These are phyloP conservation scores for Clarias pachynema DNA, from an alignment of 2,797 vertebrate species.

Conservation along the genomic window DNA sequence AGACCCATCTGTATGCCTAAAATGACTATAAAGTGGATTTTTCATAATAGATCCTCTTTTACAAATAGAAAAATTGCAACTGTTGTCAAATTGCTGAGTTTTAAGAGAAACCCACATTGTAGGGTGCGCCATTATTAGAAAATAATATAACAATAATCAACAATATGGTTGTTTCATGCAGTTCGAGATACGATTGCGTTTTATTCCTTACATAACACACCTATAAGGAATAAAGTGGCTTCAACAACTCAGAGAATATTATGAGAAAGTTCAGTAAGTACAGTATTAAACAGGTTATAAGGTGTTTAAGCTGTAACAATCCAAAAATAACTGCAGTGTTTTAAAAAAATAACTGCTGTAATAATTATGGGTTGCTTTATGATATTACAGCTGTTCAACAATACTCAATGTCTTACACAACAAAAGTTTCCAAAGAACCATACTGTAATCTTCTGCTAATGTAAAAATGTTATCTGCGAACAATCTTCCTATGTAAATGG, in stretches of 20 bases:
- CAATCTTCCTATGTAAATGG: neutral
- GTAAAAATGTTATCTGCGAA: neutral
- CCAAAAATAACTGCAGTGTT: neutral
- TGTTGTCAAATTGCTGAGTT: too few relatives aligned
- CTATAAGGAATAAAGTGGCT: neutral
- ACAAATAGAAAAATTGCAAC: too few relatives aligned
- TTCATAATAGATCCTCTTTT: too few relatives aligned
- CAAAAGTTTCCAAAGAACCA: neutral
- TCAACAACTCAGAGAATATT: neutral
- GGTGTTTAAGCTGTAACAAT: neutral
- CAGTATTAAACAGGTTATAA: neutral
- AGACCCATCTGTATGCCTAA: too few relatives aligned
- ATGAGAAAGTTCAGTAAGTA: neutral
- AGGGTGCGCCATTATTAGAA: neutral
- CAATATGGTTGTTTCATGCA: neutral
- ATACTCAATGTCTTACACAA: too few relatives aligned
- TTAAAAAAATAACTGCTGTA: neutral
- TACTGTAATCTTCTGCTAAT: neutral
- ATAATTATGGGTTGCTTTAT: neutral
- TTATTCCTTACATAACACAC: neutral
- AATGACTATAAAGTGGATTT: too few relatives aligned
- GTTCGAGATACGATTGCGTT: neutral
- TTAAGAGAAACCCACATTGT: too few relatives aligned
- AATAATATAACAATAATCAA: neutral
- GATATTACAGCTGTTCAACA: neutral